These are phyloP conservation scores for Apocrypta bakeri DNA, from an alignment of 1,140 invertebrate species.

Conservation along the genomic window DNA sequence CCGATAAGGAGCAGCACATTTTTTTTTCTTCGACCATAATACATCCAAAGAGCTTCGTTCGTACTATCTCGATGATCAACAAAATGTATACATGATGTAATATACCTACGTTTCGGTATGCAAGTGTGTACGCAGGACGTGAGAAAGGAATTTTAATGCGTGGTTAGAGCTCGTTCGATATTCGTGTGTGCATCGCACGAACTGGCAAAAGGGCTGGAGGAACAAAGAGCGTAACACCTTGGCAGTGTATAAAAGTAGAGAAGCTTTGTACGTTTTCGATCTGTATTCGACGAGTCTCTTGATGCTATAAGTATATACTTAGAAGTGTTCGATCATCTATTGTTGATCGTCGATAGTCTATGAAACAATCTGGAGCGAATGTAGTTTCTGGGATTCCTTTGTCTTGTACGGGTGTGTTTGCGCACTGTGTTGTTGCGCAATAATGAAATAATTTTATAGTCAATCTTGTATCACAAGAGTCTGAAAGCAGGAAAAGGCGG, in stretches of 20 bases:
- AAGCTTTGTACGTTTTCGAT: background rate
- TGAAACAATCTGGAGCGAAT: background rate
- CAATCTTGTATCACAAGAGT: too few species aligned
- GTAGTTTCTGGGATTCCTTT: background rate
- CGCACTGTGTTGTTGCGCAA: background rate
- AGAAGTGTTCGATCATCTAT: background rate
- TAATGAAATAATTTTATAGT: too few species aligned
- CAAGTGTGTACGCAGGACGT: background rate
- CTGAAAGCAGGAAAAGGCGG: too few species aligned
- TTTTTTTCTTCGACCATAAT: background rate
- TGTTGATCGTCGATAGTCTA: background rate
- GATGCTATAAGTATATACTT: background rate
- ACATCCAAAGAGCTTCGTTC: too few species aligned
- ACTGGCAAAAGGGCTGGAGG: background rate
- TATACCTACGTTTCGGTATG: background rate
- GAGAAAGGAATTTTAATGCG: conserved; percentile 33
- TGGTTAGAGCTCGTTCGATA: background rate
- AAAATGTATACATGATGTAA: background rate
- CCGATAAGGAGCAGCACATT: background rate
- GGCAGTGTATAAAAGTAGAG: background rate
- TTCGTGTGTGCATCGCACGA: too few species aligned
- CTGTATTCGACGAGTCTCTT: background rate
- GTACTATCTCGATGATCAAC: background rate
- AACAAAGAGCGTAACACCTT: background rate
- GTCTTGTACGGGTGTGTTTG: background rate